Evolutionary conservation across 2,888 invertebrate genomes (phyloP), one percentile per base, ranked within the genome.

Genomic region (Spisula solida): DNA sequence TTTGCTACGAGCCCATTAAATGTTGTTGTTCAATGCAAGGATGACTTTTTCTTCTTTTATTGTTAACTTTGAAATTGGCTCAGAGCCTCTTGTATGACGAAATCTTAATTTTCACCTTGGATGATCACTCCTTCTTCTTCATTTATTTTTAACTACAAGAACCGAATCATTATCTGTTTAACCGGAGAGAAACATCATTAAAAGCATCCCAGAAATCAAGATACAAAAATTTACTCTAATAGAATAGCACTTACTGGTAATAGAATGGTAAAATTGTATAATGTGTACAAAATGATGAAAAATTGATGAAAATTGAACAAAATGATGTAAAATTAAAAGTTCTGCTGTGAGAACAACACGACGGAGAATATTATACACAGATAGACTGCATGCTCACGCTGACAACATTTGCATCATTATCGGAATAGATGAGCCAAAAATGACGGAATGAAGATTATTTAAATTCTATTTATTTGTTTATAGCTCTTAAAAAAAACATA

Each of bases 391-490:
- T 18, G 5, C 0, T 75, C 75, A 75, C 16, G 75, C 75, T 75
- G 75, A 25, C 31, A 34, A 75, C 34, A 75, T 75, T 75, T 75
- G 34, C 31, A 75, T 34, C 14, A 75, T 75, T 75, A 75, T 75
- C 16, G 12, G 16, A 34, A 25, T 34, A 75, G 16, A 31, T 75
- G 29, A 34, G 75, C n/a, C 8, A n/a, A n/a, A 5, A 66, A 66
- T 66, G 25, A 25, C n/a, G 60, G n/a, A 66, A 66, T 66, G 25
- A 25, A 66, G 60, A 66, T 66, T 25, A n/a, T n/a, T n/a, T 25
- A n/a, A 25, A 10, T 25, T n/a, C 25, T 66, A 66, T 66, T 66
- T 66, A 66, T 66, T 66, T 25, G 25, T 2, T n/a, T 25, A 41
- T 41, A 1, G 25, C 60, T 66, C 56, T n/a, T 56, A 5, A 5